Evolutionary conservation across 2,797 vertebrate genomes (phyloP).

Genomic region (Chromis chromis): DNA sequence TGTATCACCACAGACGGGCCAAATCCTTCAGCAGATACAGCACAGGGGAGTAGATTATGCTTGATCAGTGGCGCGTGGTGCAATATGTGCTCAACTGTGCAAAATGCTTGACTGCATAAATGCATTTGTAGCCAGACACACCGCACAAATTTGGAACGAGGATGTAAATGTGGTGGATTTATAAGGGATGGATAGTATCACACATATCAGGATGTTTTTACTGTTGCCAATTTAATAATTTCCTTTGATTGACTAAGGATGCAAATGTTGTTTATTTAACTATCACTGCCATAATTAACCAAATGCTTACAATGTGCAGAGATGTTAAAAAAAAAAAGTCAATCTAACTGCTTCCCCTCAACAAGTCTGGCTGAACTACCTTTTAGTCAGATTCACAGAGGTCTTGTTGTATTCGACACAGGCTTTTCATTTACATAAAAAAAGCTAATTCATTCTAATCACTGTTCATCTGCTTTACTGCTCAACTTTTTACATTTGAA

Average conservation of each 20-base stretch:
- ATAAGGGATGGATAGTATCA: neutral
- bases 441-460: conserved; percentile 1
- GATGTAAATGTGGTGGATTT: neutral
- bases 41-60: too few relatives aligned
- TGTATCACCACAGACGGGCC: too few relatives aligned
- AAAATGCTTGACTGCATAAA: neutral
- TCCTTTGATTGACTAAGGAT: too few relatives aligned
- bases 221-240: too few relatives aligned
- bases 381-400: too few relatives aligned
- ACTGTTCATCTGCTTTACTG: conserved; percentile 1
- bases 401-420: neutral
- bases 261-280: neutral
- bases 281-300: neutral
- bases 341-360: too few relatives aligned
- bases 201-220: too few relatives aligned
- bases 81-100: too few relatives aligned
- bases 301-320: neutral
- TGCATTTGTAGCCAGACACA: neutral
- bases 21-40: too few relatives aligned
- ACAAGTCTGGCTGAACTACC: too few relatives aligned
- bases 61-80: too few relatives aligned
- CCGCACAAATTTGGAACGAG: neutral
- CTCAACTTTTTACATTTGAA: conserved; percentile 15
- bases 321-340: neutral
- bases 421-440: conserved; percentile 1